phyloP scores from a whole-genome alignment of 2,888 invertebrate genomes.

The Heliconius charithonia region DNA sequence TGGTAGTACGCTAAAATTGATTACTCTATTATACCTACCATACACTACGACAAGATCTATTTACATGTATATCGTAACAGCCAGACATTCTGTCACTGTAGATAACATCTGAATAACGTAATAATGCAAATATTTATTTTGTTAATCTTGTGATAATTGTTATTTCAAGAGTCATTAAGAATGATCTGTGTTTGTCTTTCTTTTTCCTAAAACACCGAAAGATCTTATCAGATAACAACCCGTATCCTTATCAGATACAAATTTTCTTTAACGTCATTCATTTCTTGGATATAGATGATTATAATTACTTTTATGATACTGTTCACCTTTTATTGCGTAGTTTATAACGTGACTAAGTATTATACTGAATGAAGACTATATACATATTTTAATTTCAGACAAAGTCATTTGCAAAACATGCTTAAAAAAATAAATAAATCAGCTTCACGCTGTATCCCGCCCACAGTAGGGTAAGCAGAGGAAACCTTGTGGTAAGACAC shows the following conservation, averaged over 20 bases:
- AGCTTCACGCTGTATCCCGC: too few species aligned
- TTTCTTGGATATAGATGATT: conserved; percentile 5
- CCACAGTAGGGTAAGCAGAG: too few species aligned
- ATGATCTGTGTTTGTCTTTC: conserved; percentile 26
- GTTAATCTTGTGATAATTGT: conserved; percentile 29
- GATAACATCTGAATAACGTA: not conserved
- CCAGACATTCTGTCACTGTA: conserved; percentile 9
- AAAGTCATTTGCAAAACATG: too few species aligned
- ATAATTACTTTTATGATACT: conserved; percentile 20
- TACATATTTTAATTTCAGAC: not conserved
- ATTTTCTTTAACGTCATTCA: conserved; percentile 10
- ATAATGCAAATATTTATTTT: conserved; percentile 37
- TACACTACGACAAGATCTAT: not conserved
- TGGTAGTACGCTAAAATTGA: not conserved
- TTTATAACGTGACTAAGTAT: conserved; percentile 2
- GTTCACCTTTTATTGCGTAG: not conserved
- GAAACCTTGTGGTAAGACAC: too few species aligned
- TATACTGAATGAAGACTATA: not conserved
- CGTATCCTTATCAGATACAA: conserved; percentile 36
- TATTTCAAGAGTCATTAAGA: conserved; percentile 17
- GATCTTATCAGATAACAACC: not conserved
- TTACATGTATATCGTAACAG: not conserved
- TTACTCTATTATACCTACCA: not conserved
- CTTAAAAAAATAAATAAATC: too few species aligned
- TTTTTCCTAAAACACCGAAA: conserved; percentile 33